phyloP scores from a whole-genome alignment of 2,888 invertebrate species.

The Polymixis lichenea region DNA sequence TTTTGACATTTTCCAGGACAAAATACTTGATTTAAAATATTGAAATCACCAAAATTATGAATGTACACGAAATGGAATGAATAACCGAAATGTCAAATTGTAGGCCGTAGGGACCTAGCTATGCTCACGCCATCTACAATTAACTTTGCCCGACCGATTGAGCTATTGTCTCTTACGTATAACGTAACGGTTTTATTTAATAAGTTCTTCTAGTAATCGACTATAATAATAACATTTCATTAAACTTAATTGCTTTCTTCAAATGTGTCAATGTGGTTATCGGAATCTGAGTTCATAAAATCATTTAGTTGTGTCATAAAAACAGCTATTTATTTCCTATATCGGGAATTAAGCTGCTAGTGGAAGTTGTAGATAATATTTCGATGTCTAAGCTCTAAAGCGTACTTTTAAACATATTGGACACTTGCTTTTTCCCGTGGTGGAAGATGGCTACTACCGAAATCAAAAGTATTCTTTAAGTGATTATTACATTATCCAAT shows the following conservation, averaged over 20 bases:
- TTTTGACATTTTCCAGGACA: too few species aligned
- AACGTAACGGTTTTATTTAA: neutral
- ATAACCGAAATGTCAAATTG: too few species aligned
- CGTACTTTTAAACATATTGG: slow-evolving; percentile 11
- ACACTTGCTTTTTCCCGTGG: neutral
- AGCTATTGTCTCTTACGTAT: neutral
- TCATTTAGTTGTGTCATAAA: slow-evolving; percentile 25
- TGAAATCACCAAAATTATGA: too few species aligned
- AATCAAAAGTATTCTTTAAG: neutral
- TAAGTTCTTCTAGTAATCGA: slow-evolving; percentile 13
- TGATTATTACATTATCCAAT: too few species aligned
- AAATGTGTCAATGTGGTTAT: slow-evolving; percentile 20
- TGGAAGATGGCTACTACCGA: neutral
- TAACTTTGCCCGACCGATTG: neutral
- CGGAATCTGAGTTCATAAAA: slow-evolving; percentile 29
- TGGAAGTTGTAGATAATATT: slow-evolving; percentile 2
- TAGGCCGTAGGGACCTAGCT: too few species aligned
- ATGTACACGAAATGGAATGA: too few species aligned
- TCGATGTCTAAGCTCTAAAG: neutral
- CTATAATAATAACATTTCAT: slow-evolving; percentile 30
- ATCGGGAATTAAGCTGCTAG: neutral
- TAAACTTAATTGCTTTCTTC: slow-evolving; percentile 42
- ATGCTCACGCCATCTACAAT: too few species aligned
- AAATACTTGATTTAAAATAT: too few species aligned
- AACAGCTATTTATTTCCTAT: slow-evolving; percentile 24